These are phyloP conservation scores for Ahaetulla prasina DNA, from an alignment of 2,113 vertebrate genomes.

Conservation along the genomic window DNA sequence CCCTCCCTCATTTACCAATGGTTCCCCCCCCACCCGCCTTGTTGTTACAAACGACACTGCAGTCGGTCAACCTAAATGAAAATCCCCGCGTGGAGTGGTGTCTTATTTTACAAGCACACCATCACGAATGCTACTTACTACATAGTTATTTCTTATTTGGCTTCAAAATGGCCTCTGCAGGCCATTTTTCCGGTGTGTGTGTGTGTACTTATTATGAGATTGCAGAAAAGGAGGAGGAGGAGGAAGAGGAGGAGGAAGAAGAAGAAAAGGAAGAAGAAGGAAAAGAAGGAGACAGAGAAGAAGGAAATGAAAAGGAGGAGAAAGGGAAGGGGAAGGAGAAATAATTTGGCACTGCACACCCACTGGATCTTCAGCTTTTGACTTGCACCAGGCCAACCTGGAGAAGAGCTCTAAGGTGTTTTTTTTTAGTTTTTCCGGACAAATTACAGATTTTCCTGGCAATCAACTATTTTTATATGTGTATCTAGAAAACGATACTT, in stretches of 20 bases:
- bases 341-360: constrained; percentile 25
- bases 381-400: constrained; percentile 33
- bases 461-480: constrained; percentile 40
- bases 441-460: constrained; percentile 54
- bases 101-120: not conserved
- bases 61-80: constrained; percentile 29
- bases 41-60: constrained; percentile 25
- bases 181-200: not conserved
- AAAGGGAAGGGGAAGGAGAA: no score
- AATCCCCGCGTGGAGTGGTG: not conserved
- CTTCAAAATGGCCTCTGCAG: constrained; percentile 29
- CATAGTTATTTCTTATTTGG: constrained; percentile 31
- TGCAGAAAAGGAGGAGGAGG: no score
- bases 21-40: not conserved
- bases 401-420: constrained; percentile 16
- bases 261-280: not conserved
- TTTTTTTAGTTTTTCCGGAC: constrained; percentile 36
- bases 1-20: not conserved
- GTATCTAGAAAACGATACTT: constrained; percentile 46
- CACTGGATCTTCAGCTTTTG: constrained; percentile 33
- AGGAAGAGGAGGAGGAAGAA: no score
- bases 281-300: constrained; percentile 12
- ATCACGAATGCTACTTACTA: not conserved
- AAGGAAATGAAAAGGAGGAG: no score
- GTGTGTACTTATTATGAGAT: constrained; percentile 22